These are phyloP conservation scores for Xiphorhynchus elegans DNA, from an alignment of 2,113 vertebrate species.

Conservation along the genomic window DNA sequence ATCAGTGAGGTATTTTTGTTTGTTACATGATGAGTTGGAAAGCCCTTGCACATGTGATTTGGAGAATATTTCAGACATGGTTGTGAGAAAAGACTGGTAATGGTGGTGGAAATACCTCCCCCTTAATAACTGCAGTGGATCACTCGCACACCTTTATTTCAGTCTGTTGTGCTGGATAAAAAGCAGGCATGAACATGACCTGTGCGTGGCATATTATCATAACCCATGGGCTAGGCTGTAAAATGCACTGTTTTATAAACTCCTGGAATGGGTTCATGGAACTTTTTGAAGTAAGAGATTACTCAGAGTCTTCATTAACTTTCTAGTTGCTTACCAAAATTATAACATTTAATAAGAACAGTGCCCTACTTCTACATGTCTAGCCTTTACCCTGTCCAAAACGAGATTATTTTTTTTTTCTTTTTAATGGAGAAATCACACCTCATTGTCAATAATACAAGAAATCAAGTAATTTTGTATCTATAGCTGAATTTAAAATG, in stretches of 20 bases:
- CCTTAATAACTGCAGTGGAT: constrained; percentile 29
- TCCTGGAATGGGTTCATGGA: constrained; percentile 55
- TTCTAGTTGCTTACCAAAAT: not conserved
- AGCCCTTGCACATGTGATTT: constrained; percentile 19
- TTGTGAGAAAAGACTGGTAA: constrained; percentile 23
- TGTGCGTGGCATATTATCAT: constrained; percentile 49
- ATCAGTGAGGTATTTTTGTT: not conserved
- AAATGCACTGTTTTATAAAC: constrained; percentile 57
- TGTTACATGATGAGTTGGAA: not conserved
- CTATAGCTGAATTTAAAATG: not conserved
- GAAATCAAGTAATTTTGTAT: not conserved
- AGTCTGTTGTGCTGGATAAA: constrained; percentile 36
- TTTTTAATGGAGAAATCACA: not conserved
- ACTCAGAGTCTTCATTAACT: constrained; percentile 40
- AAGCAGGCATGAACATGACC: constrained; percentile 70
- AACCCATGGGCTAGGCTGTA: constrained; percentile 60
- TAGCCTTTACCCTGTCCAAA: not conserved
- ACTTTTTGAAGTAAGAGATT: constrained; percentile 27
- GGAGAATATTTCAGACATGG: constrained; percentile 47
- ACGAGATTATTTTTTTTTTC: not conserved
- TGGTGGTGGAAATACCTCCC: constrained; percentile 7
- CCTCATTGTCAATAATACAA: not conserved
- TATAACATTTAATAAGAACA: not conserved
- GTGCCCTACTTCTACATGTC: not conserved
- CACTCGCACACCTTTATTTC: constrained; percentile 43